phyloP scores from a whole-genome alignment of 2,888 invertebrate species.

The Himalopsyche anomala region DNA sequence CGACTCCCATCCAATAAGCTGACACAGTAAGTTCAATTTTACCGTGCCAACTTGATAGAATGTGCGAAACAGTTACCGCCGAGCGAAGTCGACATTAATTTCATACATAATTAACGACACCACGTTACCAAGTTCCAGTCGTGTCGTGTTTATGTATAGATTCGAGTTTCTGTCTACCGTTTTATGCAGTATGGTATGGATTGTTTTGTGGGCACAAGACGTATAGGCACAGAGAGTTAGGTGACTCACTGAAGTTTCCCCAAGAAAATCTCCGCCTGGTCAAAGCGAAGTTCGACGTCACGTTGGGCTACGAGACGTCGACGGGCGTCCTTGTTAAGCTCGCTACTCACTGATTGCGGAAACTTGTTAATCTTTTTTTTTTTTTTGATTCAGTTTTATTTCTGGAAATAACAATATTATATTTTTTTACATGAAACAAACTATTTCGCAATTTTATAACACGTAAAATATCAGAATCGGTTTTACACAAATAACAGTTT shows the following conservation, averaged over 20 bases:
- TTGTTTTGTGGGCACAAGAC: too few relatives aligned
- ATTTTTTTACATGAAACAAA: too few relatives aligned
- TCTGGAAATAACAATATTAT: too few relatives aligned
- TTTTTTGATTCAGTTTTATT: too few relatives aligned
- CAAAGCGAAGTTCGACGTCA: neutral
- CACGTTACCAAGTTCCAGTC: neutral
- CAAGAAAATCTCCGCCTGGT: neutral
- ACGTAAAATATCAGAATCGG: too few relatives aligned
- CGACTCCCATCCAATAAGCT: neutral
- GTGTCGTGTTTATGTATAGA: neutral
- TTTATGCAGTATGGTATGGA: too few relatives aligned
- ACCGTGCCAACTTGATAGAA: neutral
- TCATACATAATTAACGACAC: slow-evolving; percentile 19
- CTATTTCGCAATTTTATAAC: too few relatives aligned
- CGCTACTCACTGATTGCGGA: neutral
- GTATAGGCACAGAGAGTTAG: neutral
- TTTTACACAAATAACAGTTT: too few relatives aligned
- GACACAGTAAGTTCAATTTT: neutral
- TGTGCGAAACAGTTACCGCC: neutral
- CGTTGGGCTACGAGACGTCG: neutral
- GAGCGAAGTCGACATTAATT: neutral
- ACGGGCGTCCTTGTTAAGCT: neutral
- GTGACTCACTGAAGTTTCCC: neutral
- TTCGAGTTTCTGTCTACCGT: too few relatives aligned
- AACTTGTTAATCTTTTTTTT: too few relatives aligned